These are phyloP conservation scores for Strigops habroptila DNA, from an alignment of 2,113 vertebrate species.

Conservation along the genomic window DNA sequence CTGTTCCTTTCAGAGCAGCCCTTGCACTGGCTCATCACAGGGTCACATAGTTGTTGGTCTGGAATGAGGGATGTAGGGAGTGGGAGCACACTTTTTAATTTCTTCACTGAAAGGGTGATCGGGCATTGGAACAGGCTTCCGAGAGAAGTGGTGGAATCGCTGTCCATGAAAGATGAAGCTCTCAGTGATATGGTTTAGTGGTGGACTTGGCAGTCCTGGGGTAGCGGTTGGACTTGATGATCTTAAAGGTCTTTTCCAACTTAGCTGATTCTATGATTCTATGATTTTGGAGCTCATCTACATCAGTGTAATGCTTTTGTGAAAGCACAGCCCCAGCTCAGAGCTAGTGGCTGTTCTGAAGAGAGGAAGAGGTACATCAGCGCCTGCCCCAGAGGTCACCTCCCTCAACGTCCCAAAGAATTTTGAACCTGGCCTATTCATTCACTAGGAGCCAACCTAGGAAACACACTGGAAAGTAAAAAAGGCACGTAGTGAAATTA, in stretches of 20 bases:
- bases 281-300: neutral
- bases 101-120: neutral
- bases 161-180: neutral
- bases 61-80: neutral
- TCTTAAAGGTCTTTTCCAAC: neutral
- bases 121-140: neutral
- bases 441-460: neutral
- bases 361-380: neutral
- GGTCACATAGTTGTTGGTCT: rapidly evolving
- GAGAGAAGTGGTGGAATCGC: neutral
- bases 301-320: rapidly evolving
- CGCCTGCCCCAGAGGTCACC: neutral
- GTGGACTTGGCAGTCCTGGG: neutral
- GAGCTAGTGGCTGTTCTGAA: rapidly evolving
- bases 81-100: rapidly evolving
- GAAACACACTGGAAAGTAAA: neutral
- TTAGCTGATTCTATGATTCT: neutral
- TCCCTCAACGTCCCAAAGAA: rapidly evolving
- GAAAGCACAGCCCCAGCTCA: neutral
- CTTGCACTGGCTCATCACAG: neutral
- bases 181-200: neutral
- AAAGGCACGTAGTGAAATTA: neutral
- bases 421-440: neutral
- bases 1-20: neutral
- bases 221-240: neutral